Base-by-base conservation (phyloP, 30 jellyfish, hydroid and myxozoan species). In the Aurelia sp. region DNA sequence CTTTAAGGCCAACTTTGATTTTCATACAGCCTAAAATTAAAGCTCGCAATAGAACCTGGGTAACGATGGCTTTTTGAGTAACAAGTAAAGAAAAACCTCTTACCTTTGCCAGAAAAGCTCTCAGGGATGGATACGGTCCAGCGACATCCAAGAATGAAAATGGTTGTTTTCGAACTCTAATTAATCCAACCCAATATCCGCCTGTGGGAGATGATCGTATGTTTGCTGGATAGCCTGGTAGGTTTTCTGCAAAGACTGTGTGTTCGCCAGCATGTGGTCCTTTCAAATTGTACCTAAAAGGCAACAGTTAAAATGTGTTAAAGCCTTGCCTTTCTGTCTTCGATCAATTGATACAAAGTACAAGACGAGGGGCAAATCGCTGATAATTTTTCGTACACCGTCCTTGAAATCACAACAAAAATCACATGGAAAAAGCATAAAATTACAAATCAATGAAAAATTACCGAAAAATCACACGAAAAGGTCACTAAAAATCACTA, bases 181-280 rank as follows among this genome's bases (percentile, higher is more conserved):
- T 88, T 51, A 93, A 55, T 40, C 97, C 98, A 33, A 93, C 76
- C 98, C 98, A 93, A 72, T 93, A 93, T 35, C 97, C 97, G 3
- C 98, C 96, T 4, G 27, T 88, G 13, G 67, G 63, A 27, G 87
- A 69, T 6, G 88, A 21, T 30, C 98, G 48, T 10, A 93, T 93
- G 72, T 93, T 93, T 67, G 88, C 98, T 12, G 98, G 98, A 30
- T 71, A 76, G 2, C 98, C 98, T 24, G 98, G 98, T 24, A 93
- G 90, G 63, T 93, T 93, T 35, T 93, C 98, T 53, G 81, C 76
- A 53, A 87, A 93, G 21, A 76, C 18, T 48, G 82, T 97, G 67
- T 83, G 84, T 15, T 73, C 31, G 4, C 98, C 98, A 61, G 72
- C 76, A 81, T 69, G 67, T 18, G 94, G 81, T 35, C 98, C 98